Evolutionary conservation across 2,797 vertebrate species (phyloP), one percentile per base, ranked within the genome.

Genomic region (Geotrypetes seraphini): DNA sequence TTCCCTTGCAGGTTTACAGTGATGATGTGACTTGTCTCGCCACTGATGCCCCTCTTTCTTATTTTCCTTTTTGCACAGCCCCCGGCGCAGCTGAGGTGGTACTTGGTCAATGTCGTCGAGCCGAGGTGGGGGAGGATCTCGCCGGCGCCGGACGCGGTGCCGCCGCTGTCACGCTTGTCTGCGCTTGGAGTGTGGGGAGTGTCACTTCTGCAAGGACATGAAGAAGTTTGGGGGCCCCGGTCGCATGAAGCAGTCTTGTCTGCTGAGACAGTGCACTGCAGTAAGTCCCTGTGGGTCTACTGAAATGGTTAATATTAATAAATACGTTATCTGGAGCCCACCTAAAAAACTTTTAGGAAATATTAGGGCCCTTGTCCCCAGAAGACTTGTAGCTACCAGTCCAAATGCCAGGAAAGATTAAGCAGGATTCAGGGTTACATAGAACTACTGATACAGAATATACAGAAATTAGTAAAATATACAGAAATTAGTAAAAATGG

Each of bases 151-250:
- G 69, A 93, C 89, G 25, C 86, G 89, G 66, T 94, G 90, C 75
- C 86, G 89, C 54, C 88, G 83, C 78, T 94, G 91, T 67, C 86
- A 91, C 73, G 88, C 90, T 72, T 93, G 90, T 77, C 86, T 84
- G 75, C 82, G 88, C 60, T 89, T 77, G 2, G 91, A 94, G 85
- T 94, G 91, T 45, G 89, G 90, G 23, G 89, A 92, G 83, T 94
- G 90, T 60, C 86, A 92, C 79, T 94, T 93, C 86, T 94, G 91
- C 49, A 87, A 90, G 58, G 91, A 94, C 83, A 94, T 94, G 91
- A 93, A 94, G 85, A 94, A 94, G 66, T 94, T 94, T 1, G 90
- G 91, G 26, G 91, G 91, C 2, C 91, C 91, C 0, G 91, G 91
- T 15, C 78, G 88, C 30, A 93, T 94, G 91, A 94, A 94, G 70